phyloP scores from a whole-genome alignment of 2,797 vertebrate genomes.

The Coregonus sp. region DNA sequence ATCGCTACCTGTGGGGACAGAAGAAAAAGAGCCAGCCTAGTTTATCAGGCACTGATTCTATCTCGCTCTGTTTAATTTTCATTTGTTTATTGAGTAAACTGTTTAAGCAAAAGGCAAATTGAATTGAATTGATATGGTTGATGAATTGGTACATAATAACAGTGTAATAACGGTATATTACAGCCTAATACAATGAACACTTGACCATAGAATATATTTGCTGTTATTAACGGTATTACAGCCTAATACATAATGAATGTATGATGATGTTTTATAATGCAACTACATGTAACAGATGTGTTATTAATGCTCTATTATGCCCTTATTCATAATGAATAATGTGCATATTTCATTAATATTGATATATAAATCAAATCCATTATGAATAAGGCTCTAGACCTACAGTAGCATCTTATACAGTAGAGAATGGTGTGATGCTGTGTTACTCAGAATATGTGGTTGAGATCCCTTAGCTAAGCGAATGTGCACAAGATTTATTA shows the following conservation, averaged over 20 bases:
- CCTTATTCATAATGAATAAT: not conserved
- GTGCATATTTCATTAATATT: not conserved
- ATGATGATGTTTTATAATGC: not conserved
- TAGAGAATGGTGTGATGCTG: constrained; percentile 51
- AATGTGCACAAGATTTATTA: constrained; percentile 70
- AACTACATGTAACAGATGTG: not conserved
- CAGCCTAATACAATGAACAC: too few species aligned
- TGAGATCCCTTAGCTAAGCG: constrained; percentile 50
- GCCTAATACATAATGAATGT: not conserved
- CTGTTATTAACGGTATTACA: not conserved
- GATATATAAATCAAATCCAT: not conserved
- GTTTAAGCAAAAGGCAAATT: not conserved
- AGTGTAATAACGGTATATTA: not conserved
- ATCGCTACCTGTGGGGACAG: not conserved
- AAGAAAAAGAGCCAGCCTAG: not conserved
- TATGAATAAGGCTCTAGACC: not conserved
- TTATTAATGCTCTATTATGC: not conserved
- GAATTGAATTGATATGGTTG: not conserved
- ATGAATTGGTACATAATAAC: not conserved
- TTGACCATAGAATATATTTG: too few species aligned
- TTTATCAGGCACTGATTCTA: not conserved
- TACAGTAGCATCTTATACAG: not conserved
- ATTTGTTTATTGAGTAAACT: not conserved
- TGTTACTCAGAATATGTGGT: constrained; percentile 46
- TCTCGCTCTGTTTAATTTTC: not conserved